Base-by-base conservation (phyloP, 2,113 vertebrate genomes). In the Rhabdomys dilectus region DNA sequence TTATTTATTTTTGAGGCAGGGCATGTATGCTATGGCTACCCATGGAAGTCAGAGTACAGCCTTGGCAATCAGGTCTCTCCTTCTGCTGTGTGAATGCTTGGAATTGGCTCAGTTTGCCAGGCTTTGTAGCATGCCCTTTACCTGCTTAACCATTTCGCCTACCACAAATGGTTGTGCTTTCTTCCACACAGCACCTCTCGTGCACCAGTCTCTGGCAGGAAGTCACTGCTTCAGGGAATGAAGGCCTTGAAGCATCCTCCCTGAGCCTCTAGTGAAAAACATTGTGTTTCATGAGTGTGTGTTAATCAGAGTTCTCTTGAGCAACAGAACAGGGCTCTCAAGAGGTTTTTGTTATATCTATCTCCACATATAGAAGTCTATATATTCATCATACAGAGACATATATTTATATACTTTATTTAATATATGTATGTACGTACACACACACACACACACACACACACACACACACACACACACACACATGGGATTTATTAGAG, bases 211-310 rank as follows among this genome's bases (percentile, higher is more conserved):
- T 48, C 17, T 48, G 22, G 56, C 19, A 60, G 48, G 78, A 5
- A 10, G 48, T 12, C 0, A 5, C n/a, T 26, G 2, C 58, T 77
- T 66, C 16, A 1, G 1, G 19, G 1, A 31, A 1, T 24, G 39
- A 29, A 53, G 17, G 72, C 51, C 12, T 29, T 13, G 0, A 0
- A 0, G 60, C 64, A n/a, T 51, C 16, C 7, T 0, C 10, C 78
- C 5, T 58, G 48, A 39, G 42, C 12, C 0, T 42, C 66, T 39
- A 34, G 6, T 29, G 3, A 66, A 53, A 76, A 39, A 1, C 45
- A 26, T 15, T 88, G 45, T 24, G 17, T 51, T 53, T 72, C 26
- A 45, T 34, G 26, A 19, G 60, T 34, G n/a, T 64, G 39, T 45
- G 0, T 19, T 29, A 82, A 6, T 39, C 80, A 60, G 22, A 60